Base-by-base conservation (phyloP, 1,140 invertebrate genomes). In the Luehdorfia chinensis region DNA sequence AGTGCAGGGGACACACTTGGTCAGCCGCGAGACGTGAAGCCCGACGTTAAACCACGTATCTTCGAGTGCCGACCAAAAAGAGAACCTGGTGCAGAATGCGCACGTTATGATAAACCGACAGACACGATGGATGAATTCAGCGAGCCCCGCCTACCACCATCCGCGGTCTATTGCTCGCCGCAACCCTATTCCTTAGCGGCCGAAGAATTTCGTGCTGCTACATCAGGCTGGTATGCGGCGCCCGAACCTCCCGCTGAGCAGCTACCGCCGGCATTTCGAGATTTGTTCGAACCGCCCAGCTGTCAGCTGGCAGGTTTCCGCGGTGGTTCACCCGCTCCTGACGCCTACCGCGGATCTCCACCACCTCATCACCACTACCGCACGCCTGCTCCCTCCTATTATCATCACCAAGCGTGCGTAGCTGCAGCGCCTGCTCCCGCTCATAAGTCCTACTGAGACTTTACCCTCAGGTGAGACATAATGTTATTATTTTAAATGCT, bases 41-140 rank as follows among this genome's bases (percentile, higher is more conserved):
- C 85, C 1, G 79, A 87, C 45, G 89, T 90, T 6, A 90, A 90
- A 45, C 86, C 89, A 2, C 65, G 87, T n/a, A 83, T 88, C 36
- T 69, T 90, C 36, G 90, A 90, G 58, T 90, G 90, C 63, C 87
- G 89, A 58, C 91, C 91, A 0, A 93, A 92, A 59, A 71, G 91
- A 3, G 91, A 92, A 51, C 91, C 91, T 0, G 88, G 88, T 14
- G 89, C 86, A 7, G 90, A 92, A 50, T 87, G 84, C 12, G 67
- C 76, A n/a, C 85, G 88, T 43, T 88, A 87, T 43, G 87, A 88
- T 9, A 87, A 88, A 36, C 86, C 87, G 18, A 76, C 86, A 0
- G 77, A 78, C 12, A 81, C 73, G 11, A 63, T 79, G 14, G 77
- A 81, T 39, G 87, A 88, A 12, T 75, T 80, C 25, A 81, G 74